Conservation (phyloP, 2,797 vertebrate genomes). For the Micropoecilia bifurca region DNA sequence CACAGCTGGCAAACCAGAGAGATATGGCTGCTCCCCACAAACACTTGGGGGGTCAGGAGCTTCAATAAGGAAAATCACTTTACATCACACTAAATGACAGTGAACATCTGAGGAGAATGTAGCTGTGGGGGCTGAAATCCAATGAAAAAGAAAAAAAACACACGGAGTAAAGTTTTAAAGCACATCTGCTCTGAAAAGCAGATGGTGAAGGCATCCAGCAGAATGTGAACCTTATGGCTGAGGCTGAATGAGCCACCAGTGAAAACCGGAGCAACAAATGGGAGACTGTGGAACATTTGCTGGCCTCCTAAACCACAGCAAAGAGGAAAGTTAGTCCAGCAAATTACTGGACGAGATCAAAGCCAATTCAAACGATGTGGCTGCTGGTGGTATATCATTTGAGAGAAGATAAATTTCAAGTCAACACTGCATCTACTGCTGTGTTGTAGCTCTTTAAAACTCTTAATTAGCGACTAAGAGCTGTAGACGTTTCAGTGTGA, state of each 20-base stretch:
- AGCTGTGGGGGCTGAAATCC: conserved; percentile 37
- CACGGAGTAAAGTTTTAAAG: conserved; percentile 50
- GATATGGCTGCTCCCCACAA: neutral
- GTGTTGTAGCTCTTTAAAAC: neutral
- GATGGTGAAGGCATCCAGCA: conserved; percentile 53
- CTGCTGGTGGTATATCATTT: conserved; percentile 14
- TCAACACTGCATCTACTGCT: neutral
- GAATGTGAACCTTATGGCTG: conserved; percentile 51
- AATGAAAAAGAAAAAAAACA: conserved; percentile 4
- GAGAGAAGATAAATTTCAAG: conserved; percentile 5
- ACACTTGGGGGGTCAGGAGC: no score
- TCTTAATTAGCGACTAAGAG: neutral
- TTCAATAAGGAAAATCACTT: neutral
- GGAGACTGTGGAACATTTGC: conserved; percentile 57
- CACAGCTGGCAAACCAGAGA: neutral
- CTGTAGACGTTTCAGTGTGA: neutral
- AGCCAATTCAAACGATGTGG: neutral
- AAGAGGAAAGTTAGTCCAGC: conserved; percentile 27
- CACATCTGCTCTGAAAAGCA: conserved; percentile 53
- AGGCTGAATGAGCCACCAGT: conserved; percentile 30
- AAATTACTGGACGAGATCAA: conserved; percentile 35
- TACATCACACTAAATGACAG: neutral
- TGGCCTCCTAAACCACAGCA: conserved; percentile 64
- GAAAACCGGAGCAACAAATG: conserved; percentile 60
- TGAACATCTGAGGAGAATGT: neutral